phyloP scores from a whole-genome alignment of 2,797 vertebrate genomes.

The Sebastes miniatus region DNA sequence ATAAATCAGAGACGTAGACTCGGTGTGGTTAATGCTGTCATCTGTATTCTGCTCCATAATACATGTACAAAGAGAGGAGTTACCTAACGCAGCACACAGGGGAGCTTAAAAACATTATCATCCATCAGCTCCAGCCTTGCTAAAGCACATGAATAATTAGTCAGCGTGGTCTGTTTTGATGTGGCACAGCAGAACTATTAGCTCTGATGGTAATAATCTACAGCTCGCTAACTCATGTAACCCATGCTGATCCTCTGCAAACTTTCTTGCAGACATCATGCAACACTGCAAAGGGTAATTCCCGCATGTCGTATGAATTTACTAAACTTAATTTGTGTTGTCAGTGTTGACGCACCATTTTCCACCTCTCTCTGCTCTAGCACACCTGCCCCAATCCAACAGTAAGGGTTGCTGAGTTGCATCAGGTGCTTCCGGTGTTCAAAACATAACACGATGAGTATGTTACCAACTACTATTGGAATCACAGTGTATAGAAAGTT shows the following conservation, averaged over 20 bases:
- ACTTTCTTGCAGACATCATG: slow-evolving; percentile 14
- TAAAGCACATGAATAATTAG: slow-evolving; percentile 66
- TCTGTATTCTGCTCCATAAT: slow-evolving; percentile 50
- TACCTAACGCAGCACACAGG: slow-evolving; percentile 39
- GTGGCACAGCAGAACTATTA: slow-evolving; percentile 53
- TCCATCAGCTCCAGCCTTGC: slow-evolving; percentile 57
- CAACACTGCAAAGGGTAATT: slow-evolving; percentile 10
- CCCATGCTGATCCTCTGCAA: slow-evolving; percentile 14
- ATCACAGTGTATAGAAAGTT: too few species aligned
- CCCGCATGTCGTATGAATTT: slow-evolving; percentile 1
- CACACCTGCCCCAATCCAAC: background rate
- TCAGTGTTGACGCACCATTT: background rate
- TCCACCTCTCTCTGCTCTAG: background rate
- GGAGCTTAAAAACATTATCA: slow-evolving; percentile 61
- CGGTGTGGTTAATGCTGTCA: slow-evolving; percentile 37
- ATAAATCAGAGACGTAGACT: slow-evolving; percentile 14
- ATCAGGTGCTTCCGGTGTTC: background rate
- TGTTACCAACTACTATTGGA: background rate
- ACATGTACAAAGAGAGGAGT: slow-evolving; percentile 27
- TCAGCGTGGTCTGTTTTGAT: slow-evolving; percentile 50
- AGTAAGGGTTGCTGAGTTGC: background rate
- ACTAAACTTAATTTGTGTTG: slow-evolving; percentile 9
- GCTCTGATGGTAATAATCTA: slow-evolving; percentile 44
- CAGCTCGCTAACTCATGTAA: slow-evolving; percentile 13
- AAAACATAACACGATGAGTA: background rate